Conservation (phyloP, 1,140 invertebrate species). For the Condylostylus longicornis region DNA sequence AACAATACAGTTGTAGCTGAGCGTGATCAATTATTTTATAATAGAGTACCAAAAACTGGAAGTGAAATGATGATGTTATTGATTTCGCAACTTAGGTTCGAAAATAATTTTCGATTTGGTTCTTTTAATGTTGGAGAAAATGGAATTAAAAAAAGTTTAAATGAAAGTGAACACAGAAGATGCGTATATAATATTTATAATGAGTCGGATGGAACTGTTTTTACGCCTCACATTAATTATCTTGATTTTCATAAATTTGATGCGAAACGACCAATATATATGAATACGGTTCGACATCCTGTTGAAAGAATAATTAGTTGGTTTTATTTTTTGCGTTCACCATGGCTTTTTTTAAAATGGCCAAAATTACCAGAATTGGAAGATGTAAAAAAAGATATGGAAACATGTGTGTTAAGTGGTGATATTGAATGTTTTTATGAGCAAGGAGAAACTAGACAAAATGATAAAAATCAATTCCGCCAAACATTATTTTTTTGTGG, state of each 20-base stretch:
- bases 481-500: slow-evolving; percentile 80
- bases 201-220: slow-evolving; percentile 39
- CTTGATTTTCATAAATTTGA: slow-evolving; percentile 42
- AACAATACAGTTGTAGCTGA: slow-evolving; percentile 63
- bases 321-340: slow-evolving; percentile 66
- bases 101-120: slow-evolving; percentile 60
- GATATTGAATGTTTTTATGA: slow-evolving; percentile 71
- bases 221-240: slow-evolving; percentile 67
- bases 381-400: slow-evolving; percentile 82
- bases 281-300: slow-evolving; percentile 73
- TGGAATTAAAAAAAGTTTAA: slow-evolving; percentile 47
- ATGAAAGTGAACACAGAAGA: slow-evolving; percentile 52
- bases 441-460: slow-evolving; percentile 63
- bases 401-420: slow-evolving; percentile 63
- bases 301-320: slow-evolving; percentile 73
- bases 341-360: slow-evolving; percentile 67
- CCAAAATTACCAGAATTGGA: slow-evolving; percentile 54
- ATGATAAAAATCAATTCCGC: slow-evolving; percentile 61
- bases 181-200: slow-evolving; percentile 36
- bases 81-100: slow-evolving; percentile 51
- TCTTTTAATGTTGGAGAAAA: slow-evolving; percentile 63
- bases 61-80: slow-evolving; percentile 81
- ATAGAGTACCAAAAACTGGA: slow-evolving; percentile 71
- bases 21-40: slow-evolving; percentile 70
- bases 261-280: slow-evolving; percentile 66